Base-by-base conservation (phyloP, 53 echinoderm and acorn worm genomes). In the Luidia sarsii region DNA sequence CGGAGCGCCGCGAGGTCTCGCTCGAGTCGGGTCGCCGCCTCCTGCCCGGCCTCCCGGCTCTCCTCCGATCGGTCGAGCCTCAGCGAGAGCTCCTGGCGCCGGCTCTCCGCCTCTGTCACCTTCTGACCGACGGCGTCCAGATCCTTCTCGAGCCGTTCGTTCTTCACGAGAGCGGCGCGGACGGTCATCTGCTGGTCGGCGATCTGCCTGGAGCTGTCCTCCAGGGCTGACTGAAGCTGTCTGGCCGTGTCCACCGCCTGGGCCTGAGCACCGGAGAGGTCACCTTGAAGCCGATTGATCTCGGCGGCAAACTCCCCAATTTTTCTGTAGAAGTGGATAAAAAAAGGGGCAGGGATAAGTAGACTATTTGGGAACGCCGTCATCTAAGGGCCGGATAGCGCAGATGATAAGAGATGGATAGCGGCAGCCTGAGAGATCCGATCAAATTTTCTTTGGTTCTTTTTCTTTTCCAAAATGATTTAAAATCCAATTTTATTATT, bases 171-270 rank as follows among this genome's bases (percentile, higher is more conserved):
- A 15, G 74, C 65, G 21, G 39, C 37, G 70, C 50, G 31, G 30
- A 63, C 73, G 21, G 85, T 65, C 15, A 14, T 2, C 4, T 62
- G 18, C 21, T 50, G 23, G 79, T 34, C 19, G 32, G 33, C 35
- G 13, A 91, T 48, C 49, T 83, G 61, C 50, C 70, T 39, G 35
- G 16, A 64, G 80, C 67, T 75, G 29, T 62, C 48, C 45, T 62
- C 33, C 34, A 79, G 34, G 29, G 1, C 22, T 31, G 32, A 34
- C 43, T 62, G 27, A 1, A 7, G 6, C 23, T 53, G 19, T 7
- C 34, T 1, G 0, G 81, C 31, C 1, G 29, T 15, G 48, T 57
- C 60, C 0, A 33, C 61, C 61, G 32, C 11, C 30, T 77, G 60
- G 20, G 30, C 15, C 33, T 15, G 43, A 10, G 77, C 27, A 18